Conservation (phyloP, 1,140 invertebrate species). For the Pseudomyrmex flavicornis region DNA sequence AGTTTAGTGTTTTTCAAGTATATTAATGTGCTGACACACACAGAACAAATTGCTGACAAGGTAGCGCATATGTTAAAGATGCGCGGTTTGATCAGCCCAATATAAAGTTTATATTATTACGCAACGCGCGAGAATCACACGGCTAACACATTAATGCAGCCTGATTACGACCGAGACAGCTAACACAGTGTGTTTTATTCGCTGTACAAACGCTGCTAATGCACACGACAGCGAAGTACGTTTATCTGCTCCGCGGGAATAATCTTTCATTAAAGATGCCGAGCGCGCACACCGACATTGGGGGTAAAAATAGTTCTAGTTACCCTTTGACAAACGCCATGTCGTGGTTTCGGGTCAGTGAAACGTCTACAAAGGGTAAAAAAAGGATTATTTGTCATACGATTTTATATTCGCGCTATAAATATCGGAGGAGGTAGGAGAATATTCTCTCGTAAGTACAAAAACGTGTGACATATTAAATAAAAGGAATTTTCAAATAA, state of each 20-base stretch:
- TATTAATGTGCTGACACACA: not conserved
- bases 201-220: slow-evolving; percentile 25
- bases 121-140: not conserved
- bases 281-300: not conserved
- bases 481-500: not conserved
- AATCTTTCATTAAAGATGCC: slow-evolving; percentile 44
- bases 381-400: slow-evolving; percentile 30
- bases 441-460: too few relatives aligned
- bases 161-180: slow-evolving; percentile 6
- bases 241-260: slow-evolving; percentile 33
- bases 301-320: slow-evolving; percentile 43
- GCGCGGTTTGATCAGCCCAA: not conserved
- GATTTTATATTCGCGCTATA: slow-evolving; percentile 41
- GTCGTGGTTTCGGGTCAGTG: slow-evolving; percentile 28
- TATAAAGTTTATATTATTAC: not conserved
- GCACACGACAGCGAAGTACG: not conserved
- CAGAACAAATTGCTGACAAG: not conserved
- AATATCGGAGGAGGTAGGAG: not conserved
- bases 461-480: too few relatives aligned
- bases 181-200: slow-evolving; percentile 34
- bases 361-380: slow-evolving; percentile 45
- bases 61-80: not conserved
- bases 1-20: not conserved
- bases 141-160: not conserved
- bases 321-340: slow-evolving; percentile 36